These are phyloP conservation scores for Cavia aperea DNA, from an alignment of 2,113 vertebrate species.

Conservation along the genomic window DNA sequence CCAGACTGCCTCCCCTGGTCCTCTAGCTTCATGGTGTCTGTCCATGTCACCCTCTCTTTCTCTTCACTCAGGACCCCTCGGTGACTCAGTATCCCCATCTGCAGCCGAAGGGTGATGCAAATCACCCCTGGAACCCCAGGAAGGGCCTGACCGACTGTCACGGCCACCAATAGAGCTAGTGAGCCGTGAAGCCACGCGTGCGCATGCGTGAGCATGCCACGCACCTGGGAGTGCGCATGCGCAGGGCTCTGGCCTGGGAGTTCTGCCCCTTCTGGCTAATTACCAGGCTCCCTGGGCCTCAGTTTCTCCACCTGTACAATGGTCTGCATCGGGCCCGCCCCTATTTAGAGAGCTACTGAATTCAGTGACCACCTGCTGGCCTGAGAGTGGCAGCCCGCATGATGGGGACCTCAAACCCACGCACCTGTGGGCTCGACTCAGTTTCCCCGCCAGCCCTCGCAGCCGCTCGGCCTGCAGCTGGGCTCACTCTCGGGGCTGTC, in stretches of 20 bases:
- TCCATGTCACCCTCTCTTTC: not conserved
- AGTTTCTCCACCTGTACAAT: not conserved
- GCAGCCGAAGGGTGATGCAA: not conserved
- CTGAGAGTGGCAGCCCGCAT: fast-evolving
- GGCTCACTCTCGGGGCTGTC: not conserved
- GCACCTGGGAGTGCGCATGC: not conserved
- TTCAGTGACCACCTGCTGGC: not conserved
- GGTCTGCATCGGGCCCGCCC: not conserved
- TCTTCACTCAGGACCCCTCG: not conserved
- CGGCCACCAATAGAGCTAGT: fast-evolving
- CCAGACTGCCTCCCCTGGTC: not conserved
- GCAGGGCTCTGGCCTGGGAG: not conserved
- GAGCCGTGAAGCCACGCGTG: not conserved
- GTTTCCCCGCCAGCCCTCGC: not conserved
- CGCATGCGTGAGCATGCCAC: too few relatives aligned
- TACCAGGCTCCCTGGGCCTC: not conserved
- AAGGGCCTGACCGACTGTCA: not conserved
- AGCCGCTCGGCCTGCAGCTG: not conserved
- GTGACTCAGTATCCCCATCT: not conserved
- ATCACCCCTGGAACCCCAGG: not conserved
- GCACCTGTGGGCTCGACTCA: not conserved
- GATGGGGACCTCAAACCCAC: not conserved
- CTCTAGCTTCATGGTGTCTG: not conserved
- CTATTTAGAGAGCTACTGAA: not conserved
- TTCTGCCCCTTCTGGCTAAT: not conserved